phyloP scores from a whole-genome alignment of 2,113 vertebrate species.

The Silurus asotus region DNA sequence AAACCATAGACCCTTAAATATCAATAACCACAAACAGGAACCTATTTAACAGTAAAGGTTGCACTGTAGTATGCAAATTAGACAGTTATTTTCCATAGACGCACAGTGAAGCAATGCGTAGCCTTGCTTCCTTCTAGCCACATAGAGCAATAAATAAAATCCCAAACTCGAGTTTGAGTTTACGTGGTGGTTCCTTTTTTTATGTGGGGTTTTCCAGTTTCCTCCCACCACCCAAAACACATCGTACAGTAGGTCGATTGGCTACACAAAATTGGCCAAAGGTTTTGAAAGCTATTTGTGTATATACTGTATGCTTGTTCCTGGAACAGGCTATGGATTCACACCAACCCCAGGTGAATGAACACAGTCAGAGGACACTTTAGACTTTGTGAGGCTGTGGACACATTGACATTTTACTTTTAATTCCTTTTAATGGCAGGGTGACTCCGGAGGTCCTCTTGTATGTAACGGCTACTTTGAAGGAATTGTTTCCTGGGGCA shows the following conservation, averaged over 20 bases:
- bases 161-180: neutral
- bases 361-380: neutral
- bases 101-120: neutral
- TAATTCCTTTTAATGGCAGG: conserved; percentile 60
- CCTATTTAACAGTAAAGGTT: neutral
- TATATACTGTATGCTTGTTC: neutral
- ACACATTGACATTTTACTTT: neutral
- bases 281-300: neutral
- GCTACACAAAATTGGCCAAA: neutral
- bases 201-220: neutral
- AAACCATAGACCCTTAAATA: neutral
- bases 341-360: neutral
- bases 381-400: neutral
- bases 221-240: neutral
- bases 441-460: conserved; percentile 78
- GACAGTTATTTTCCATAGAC: neutral
- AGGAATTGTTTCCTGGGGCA: conserved; percentile 80
- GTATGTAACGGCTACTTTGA: conserved; percentile 70
- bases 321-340: neutral
- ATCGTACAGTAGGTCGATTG: neutral
- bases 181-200: neutral
- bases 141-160: neutral
- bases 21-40: neutral
- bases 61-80: neutral
- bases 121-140: neutral